Base-by-base conservation (phyloP, 2,113 vertebrate genomes). In the Calyptommatus sinebrachiatus region DNA sequence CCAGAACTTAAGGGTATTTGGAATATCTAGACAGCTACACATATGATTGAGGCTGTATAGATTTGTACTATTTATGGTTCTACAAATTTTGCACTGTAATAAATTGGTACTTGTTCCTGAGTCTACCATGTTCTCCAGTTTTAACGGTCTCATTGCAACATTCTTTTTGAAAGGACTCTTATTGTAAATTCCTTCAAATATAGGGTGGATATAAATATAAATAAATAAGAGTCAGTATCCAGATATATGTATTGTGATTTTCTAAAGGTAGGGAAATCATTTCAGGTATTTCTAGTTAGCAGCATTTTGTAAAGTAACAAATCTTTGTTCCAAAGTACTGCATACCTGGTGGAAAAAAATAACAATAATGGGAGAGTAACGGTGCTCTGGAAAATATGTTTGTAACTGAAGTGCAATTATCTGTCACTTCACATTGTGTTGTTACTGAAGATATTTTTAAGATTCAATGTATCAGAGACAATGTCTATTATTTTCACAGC, bases 351-450 rank as follows among this genome's bases (percentile, higher is more conserved):
- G 12, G 53, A 8, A 70, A 77, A 70, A 16, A 35, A 68, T 62
- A 81, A 74, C 4, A 7, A 57, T 18, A 57, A 57, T 18, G 75
- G 76, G 73, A 31, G 48, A 66, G 4, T 5, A 7, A 57, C 21
- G 21, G 69, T 8, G 5, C 28, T 20, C 24, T 2, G 0, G 45
- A 83, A 84, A 88, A 73, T 60, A 62, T 29, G 8, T 57, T 57
- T 87, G 62, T 84, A 87, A 86, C 68, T 76, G 75, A 90, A 86
- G n/a, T 57, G 9, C 63, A 85, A 86, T 87, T 87, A 82, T 45
- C 22, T 71, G 79, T 86, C 76, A 65, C n/a, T 81, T 67, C 89
- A 77, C 76, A 85, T 1, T 70, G 67, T 61, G 41, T 16, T 76
- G 31, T 69, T 82, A 71, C 10, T 84, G 46, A 84, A 78, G 28